Base-by-base conservation (phyloP, 64 coral and sea anemone species). In the Dendrophyllia cribrosa region DNA sequence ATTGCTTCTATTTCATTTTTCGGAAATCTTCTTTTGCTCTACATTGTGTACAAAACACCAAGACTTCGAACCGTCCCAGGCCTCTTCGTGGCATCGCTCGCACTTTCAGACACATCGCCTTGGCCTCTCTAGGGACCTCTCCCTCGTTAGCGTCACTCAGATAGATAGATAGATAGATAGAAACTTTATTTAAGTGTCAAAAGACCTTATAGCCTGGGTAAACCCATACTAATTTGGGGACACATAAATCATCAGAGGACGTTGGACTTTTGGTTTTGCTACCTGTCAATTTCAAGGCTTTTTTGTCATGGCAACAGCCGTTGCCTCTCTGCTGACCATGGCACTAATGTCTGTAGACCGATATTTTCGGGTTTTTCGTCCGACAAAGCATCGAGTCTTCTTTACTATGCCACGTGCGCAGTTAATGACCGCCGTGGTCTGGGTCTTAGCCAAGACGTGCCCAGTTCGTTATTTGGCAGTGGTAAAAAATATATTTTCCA, bases 221-320 rank as follows among this genome's bases (percentile, higher is more conserved):
- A n/a, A n/a, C n/a, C n/a, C n/a, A n/a, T n/a, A n/a, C n/a, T n/a
- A n/a, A n/a, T n/a, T n/a, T n/a, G n/a, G n/a, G n/a, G n/a, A n/a
- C n/a, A n/a, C n/a, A n/a, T n/a, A n/a, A n/a, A n/a, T 93, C 11
- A 74, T 75, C 0, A 43, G 7, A 51, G 92, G 85, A 7, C 6
- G 69, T 16, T 93, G 92, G 92, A 14, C 66, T 51, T 93, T 50
- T 58, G 62, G 45, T 16, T 81, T 88, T 59, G 46, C 11, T 72
- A 66, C 25, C 3, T 93, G 92, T 48, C 92, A 93, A 50, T 67
- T 93, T 44, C 92, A 93, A 72, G 92, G 85, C 22, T 93, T 66
- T 51, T 23, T 88, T 59, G 68, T 93, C n/a, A 88, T 87, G 50
- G 26, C 56, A 56, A 21, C 80, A 13, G 92, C 53, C 0, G 22